Conservation (phyloP, 2,888 invertebrate species). For the Tetramorium bicarinatum region DNA sequence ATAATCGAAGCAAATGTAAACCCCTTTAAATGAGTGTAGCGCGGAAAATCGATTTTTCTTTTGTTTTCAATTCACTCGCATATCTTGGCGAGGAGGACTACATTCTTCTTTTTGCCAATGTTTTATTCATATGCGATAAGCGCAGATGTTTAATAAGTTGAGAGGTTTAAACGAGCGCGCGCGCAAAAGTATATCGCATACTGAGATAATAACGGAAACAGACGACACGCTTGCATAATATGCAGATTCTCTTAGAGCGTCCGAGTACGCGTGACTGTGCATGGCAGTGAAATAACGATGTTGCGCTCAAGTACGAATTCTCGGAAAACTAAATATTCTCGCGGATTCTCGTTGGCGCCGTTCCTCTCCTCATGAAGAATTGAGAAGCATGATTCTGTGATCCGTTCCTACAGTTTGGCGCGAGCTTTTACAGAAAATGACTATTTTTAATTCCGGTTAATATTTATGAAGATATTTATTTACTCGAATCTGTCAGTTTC, state of each 20-base stretch:
- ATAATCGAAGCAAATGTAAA: not conserved
- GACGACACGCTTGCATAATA: slow-evolving; percentile 33
- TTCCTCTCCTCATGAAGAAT: slow-evolving; percentile 22
- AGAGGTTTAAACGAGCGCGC: slow-evolving; percentile 35
- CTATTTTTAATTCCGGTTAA: not conserved
- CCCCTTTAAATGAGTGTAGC: not conserved
- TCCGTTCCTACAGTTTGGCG: not conserved
- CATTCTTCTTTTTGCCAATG: slow-evolving; percentile 14
- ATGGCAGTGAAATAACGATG: slow-evolving; percentile 38
- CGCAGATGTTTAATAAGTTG: slow-evolving; percentile 45
- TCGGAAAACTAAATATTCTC: slow-evolving; percentile 37
- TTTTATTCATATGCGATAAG: slow-evolving; percentile 43
- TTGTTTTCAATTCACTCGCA: slow-evolving; percentile 18
- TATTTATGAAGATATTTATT: not conserved
- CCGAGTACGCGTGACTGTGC: slow-evolving; percentile 35
- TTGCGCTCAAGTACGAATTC: slow-evolving; percentile 30
- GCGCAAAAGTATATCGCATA: slow-evolving; percentile 22
- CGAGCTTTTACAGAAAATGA: not conserved
- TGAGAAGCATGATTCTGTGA: slow-evolving; percentile 21
- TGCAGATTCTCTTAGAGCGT: slow-evolving; percentile 25
- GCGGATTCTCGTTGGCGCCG: slow-evolving; percentile 4
- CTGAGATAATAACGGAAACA: slow-evolving; percentile 40
- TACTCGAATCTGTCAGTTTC: not conserved
- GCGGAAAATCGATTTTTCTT: slow-evolving; percentile 24
- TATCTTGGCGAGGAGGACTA: not conserved